These are phyloP conservation scores for Oreotrochilus melanogaster DNA, from an alignment of 2,113 vertebrate species.

Conservation along the genomic window DNA sequence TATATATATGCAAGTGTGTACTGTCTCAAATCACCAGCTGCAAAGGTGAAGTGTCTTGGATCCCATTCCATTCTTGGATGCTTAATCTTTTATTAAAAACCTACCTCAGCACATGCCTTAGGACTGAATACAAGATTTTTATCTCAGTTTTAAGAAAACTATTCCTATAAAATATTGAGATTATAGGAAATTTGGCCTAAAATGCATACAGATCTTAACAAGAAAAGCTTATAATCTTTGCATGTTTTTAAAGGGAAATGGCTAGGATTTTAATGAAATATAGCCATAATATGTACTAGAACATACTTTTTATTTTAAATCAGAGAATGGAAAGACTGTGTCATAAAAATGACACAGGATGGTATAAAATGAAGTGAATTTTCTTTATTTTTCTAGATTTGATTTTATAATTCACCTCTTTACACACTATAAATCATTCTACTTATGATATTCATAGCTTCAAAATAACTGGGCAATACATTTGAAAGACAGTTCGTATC, in stretches of 20 bases:
- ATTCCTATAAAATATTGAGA: background rate
- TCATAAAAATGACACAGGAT: background rate
- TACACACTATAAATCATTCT: background rate
- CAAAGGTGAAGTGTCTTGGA: background rate
- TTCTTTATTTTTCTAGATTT: background rate
- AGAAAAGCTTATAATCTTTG: background rate
- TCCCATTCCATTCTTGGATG: background rate
- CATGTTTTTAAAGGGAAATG: background rate
- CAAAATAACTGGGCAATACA: background rate
- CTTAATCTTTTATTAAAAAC: background rate
- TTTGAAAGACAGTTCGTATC: background rate
- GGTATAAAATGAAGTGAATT: background rate
- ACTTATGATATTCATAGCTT: background rate
- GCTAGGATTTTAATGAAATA: background rate
- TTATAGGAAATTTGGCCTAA: background rate
- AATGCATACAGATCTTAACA: background rate
- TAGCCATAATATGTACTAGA: background rate
- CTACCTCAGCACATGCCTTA: background rate
- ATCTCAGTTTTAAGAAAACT: background rate
- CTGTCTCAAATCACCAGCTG: background rate
- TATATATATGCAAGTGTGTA: background rate
- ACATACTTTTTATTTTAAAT: background rate
- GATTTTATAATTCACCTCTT: background rate
- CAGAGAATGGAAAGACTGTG: background rate
- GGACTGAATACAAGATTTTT: background rate